Evolutionary conservation across 2,113 vertebrate genomes (phyloP).

Genomic region (Ammodytes dubius): DNA sequence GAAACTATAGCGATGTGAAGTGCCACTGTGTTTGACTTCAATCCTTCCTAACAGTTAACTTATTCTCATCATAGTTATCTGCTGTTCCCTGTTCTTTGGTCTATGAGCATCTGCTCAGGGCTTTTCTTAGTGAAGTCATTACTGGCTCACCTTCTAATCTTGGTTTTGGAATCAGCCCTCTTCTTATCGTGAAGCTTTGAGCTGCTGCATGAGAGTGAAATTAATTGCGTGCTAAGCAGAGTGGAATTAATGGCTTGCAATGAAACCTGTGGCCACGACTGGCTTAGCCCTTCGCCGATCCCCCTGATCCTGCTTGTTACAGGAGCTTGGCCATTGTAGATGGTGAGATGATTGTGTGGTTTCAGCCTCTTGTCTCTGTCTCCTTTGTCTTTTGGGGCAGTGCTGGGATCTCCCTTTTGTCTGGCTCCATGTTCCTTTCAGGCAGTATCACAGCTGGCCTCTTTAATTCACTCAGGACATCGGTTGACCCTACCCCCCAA

Average conservation of each 20-base stretch:
- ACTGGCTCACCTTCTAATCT: slow-evolving; percentile 78
- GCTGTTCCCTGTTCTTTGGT: slow-evolving; percentile 60
- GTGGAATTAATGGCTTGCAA: slow-evolving; percentile 84
- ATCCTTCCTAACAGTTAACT: slow-evolving; percentile 38
- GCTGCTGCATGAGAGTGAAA: slow-evolving; percentile 77
- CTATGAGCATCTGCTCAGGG: slow-evolving; percentile 73
- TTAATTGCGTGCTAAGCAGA: slow-evolving; percentile 84
- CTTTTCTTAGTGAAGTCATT: slow-evolving; percentile 61
- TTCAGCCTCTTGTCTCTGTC: slow-evolving; percentile 84
- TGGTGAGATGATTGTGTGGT: slow-evolving; percentile 83
- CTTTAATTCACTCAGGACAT: slow-evolving; percentile 87
- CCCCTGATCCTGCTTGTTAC: slow-evolving; percentile 85
- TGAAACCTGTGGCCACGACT: slow-evolving; percentile 77
- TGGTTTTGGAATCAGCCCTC: slow-evolving; percentile 61
- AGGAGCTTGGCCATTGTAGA: slow-evolving; percentile 83
- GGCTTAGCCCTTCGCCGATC: slow-evolving; percentile 81
- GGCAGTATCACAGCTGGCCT: slow-evolving; percentile 95
- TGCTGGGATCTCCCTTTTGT: slow-evolving; percentile 85
- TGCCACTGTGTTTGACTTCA: slow-evolving; percentile 35
- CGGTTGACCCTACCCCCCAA: slow-evolving; percentile 78
- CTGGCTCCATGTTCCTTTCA: slow-evolving; percentile 89
- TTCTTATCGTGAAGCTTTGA: slow-evolving; percentile 73
- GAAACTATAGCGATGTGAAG: slow-evolving; percentile 20
- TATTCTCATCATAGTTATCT: slow-evolving; percentile 54
- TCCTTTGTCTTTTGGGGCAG: slow-evolving; percentile 88